Conservation (phyloP, 2,888 invertebrate species). For the Smittia aterrima region DNA sequence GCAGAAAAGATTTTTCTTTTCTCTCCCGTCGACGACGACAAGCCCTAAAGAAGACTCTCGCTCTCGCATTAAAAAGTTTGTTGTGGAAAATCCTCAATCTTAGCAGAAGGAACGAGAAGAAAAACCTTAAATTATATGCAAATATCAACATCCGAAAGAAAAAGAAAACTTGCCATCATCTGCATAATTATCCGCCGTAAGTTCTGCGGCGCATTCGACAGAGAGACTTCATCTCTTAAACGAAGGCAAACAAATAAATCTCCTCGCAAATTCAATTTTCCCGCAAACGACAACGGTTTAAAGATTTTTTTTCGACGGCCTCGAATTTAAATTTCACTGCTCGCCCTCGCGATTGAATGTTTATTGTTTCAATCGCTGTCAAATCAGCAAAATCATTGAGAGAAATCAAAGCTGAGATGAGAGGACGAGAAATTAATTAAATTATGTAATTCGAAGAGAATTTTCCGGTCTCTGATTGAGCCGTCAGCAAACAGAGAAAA, state of each 20-base stretch:
- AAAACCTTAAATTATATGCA: conserved; percentile 41
- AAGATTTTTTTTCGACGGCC: background rate
- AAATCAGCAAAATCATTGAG: background rate
- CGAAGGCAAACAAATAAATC: conserved; percentile 41
- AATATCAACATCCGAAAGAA: conserved; percentile 5
- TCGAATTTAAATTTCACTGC: background rate
- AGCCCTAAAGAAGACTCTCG: background rate
- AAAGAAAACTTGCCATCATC: conserved; percentile 40
- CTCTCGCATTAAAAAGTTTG: conserved; percentile 31
- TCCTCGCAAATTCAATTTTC: background rate
- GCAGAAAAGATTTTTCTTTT: conserved; percentile 19
- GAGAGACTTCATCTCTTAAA: conserved; percentile 30
- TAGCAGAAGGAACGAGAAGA: conserved; percentile 26
- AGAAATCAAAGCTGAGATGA: too few species aligned
- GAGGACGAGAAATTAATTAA: conserved; percentile 17
- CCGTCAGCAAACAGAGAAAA: conserved; percentile 16
- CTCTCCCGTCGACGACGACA: background rate
- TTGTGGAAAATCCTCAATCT: conserved; percentile 38
- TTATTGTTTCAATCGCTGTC: conserved; percentile 19
- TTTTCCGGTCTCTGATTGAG: conserved; percentile 7
- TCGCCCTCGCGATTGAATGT: background rate
- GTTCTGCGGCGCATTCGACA: conserved; percentile 24
- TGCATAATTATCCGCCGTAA: conserved; percentile 41
- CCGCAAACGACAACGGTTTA: conserved; percentile 10
- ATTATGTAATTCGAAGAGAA: background rate